These are phyloP conservation scores for Stichopus horrens DNA, from an alignment of 53 echinoderm and acorn worm species.

Conservation along the genomic window DNA sequence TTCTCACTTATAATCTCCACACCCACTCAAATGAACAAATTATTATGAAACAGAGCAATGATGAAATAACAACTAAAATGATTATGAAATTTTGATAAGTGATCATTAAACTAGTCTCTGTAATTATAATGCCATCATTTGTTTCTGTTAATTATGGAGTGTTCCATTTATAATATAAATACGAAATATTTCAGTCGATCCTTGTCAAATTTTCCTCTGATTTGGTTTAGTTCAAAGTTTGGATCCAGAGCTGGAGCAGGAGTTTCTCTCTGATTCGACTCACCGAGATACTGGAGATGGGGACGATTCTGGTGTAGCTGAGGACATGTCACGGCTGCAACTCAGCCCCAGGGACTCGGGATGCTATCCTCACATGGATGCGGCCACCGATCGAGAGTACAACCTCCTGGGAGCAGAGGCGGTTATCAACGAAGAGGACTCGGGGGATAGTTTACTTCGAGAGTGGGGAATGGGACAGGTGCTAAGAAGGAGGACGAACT, in stretches of 20 bases:
- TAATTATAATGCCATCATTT: no score
- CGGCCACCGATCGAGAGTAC: slow-evolving; percentile 9
- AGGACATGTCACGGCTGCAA: slow-evolving; percentile 38
- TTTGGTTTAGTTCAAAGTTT: slow-evolving; percentile 34
- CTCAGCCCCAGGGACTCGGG: slow-evolving; percentile 45
- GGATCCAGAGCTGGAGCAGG: slow-evolving; percentile 47
- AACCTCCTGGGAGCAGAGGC: slow-evolving; percentile 28
- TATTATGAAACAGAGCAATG: no score
- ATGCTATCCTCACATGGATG: slow-evolving; percentile 44
- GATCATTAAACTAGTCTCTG: no score
- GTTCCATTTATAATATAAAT: no score
- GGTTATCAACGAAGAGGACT: slow-evolving; percentile 11
- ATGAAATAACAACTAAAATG: no score
- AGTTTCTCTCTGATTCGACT: slow-evolving; percentile 22
- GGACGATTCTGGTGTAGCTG: slow-evolving; percentile 41
- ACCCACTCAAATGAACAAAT: no score
- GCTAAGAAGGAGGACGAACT: not conserved
- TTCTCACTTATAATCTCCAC: no score
- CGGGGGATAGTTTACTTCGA: not conserved
- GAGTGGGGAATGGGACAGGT: slow-evolving; percentile 38
- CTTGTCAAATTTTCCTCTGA: not conserved
- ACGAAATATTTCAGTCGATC: not conserved
- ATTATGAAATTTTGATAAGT: no score
- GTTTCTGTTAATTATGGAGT: no score
- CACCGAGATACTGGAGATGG: slow-evolving; percentile 6